These are phyloP conservation scores for Oppia nitens DNA, from an alignment of 1,140 invertebrate genomes.

Conservation along the genomic window DNA sequence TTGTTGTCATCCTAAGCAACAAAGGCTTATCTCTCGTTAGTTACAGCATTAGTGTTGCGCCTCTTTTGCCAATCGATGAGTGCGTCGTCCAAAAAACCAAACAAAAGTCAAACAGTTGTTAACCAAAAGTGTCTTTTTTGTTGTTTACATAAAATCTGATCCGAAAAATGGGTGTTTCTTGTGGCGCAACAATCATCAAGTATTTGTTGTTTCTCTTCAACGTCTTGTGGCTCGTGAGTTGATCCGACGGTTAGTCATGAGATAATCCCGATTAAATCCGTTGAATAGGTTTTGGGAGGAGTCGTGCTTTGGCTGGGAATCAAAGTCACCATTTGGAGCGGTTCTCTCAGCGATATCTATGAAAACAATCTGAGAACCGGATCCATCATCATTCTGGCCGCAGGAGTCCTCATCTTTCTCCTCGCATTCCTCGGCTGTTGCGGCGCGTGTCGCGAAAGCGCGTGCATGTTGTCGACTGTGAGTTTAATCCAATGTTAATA, in stretches of 20 bases:
- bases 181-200: constrained; percentile 48
- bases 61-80: too few species aligned
- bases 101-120: too few species aligned
- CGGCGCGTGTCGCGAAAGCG: constrained; percentile 32
- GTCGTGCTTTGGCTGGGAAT: not conserved
- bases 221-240: constrained; percentile 60
- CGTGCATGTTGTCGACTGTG: constrained; percentile 34
- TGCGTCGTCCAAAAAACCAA: too few species aligned
- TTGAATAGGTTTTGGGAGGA: not conserved
- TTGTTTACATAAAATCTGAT: too few species aligned
- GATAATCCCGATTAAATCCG: not conserved
- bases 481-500: constrained; percentile 21
- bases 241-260: not conserved
- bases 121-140: too few species aligned
- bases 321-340: not conserved
- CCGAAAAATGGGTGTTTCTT: too few species aligned
- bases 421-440: constrained; percentile 37
- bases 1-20: too few species aligned
- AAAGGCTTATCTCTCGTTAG: too few species aligned
- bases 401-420: constrained; percentile 31
- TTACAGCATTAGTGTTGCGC: too few species aligned
- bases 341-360: not conserved
- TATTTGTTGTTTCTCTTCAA: constrained; percentile 67
- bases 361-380: constrained; percentile 23
- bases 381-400: constrained; percentile 32